Conservation (phyloP, 2,888 invertebrate species). For the Microplitis deprimator region DNA sequence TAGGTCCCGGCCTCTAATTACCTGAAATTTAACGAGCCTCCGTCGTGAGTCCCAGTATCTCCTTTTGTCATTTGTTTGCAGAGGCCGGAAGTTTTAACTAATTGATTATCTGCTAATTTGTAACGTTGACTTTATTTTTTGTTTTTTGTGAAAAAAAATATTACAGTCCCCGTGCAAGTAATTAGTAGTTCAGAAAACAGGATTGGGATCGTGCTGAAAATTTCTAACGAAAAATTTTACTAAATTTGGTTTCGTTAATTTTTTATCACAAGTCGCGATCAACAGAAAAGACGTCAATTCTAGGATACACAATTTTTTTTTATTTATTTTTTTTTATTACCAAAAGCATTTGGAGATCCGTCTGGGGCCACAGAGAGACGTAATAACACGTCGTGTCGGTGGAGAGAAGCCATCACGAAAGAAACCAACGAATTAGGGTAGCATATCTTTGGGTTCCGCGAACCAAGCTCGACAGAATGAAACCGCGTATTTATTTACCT, state of each 20-base stretch:
- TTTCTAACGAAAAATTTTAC: no score
- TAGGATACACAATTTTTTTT: no score
- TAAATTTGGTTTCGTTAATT: no score
- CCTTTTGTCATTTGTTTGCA: slow-evolving; percentile 62
- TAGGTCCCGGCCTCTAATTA: slow-evolving; percentile 62
- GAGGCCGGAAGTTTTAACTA: slow-evolving; percentile 62
- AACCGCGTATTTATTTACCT: slow-evolving; percentile 46
- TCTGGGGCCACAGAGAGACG: slow-evolving; percentile 49
- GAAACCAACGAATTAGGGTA: slow-evolving; percentile 65
- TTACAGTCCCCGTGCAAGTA: no score
- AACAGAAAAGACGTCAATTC: no score
- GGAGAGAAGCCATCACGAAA: slow-evolving; percentile 57
- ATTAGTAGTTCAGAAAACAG: no score
- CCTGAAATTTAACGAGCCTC: slow-evolving; percentile 63
- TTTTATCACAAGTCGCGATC: no score
- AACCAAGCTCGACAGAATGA: slow-evolving; percentile 59
- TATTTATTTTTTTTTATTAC: no score
- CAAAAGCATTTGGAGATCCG: neutral
- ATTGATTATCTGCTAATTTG: slow-evolving; percentile 69
- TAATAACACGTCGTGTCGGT: slow-evolving; percentile 61
- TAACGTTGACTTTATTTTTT: slow-evolving; percentile 50
- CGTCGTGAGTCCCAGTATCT: slow-evolving; percentile 41
- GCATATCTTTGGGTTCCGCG: slow-evolving; percentile 62
- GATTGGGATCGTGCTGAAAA: no score
- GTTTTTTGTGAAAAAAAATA: no score